These are phyloP conservation scores for Platichthys flesus DNA, from an alignment of 2,113 vertebrate species.

Conservation along the genomic window DNA sequence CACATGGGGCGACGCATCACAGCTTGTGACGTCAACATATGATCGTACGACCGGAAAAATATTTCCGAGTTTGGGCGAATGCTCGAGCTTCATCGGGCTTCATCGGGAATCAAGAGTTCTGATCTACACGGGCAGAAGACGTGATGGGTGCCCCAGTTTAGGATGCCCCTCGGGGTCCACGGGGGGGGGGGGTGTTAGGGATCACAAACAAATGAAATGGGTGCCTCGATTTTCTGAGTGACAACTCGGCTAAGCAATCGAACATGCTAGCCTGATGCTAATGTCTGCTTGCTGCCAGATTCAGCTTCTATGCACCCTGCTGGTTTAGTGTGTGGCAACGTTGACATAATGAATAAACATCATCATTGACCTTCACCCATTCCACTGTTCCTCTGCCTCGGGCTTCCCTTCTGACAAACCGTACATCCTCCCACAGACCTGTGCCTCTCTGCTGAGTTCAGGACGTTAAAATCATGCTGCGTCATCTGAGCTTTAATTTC, in stretches of 20 bases:
- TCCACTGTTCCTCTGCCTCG: not conserved
- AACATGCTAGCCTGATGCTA: constrained; percentile 5
- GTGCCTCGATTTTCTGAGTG: constrained; percentile 44
- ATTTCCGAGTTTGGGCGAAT: constrained; percentile 72
- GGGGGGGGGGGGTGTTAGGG: not conserved
- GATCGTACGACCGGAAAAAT: constrained; percentile 61
- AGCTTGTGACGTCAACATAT: constrained; percentile 78
- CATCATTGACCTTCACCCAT: not conserved
- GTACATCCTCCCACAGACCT: not conserved
- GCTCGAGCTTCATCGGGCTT: constrained; percentile 31
- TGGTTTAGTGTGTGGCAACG: not conserved
- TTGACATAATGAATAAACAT: not conserved
- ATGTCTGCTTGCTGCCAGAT: not conserved
- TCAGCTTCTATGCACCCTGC: not conserved
- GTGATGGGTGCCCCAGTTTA: constrained; percentile 71
- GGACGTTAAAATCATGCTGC: not conserved
- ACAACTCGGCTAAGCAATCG: constrained; percentile 30
- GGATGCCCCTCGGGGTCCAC: constrained; percentile 69
- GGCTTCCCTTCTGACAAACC: not conserved
- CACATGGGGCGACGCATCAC: constrained; percentile 74
- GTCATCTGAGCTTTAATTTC: constrained; percentile 34
- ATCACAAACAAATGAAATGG: constrained; percentile 27
- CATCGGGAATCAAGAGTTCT: not conserved
- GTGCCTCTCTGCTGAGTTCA: not conserved
- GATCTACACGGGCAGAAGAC: constrained; percentile 41